A percentile compares a stretch with the other conserved stretches of the same genome.
phyloP scores from a whole-genome alignment of 2,888 invertebrate species.

The Macaria notata region DNA sequence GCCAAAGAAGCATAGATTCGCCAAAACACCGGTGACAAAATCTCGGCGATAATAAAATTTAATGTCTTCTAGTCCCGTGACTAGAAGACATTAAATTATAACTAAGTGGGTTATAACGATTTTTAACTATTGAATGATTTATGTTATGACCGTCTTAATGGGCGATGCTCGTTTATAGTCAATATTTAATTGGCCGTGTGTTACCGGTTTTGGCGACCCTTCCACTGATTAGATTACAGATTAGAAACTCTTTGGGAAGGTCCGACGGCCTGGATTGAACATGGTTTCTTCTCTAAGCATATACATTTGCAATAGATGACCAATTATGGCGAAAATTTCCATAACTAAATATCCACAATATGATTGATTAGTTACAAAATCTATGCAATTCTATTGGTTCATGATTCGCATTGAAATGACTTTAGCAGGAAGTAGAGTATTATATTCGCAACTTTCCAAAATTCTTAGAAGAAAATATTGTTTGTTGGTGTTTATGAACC shows the following conservation, averaged over 20 bases:
- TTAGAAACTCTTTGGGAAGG: conserved; percentile 13
- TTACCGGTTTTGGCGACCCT: conserved; percentile 44
- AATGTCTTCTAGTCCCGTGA: conserved; percentile 47
- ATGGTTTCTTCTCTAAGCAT: conserved; percentile 9
- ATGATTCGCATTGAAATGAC: too few species aligned
- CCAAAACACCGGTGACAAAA: conserved; percentile 54
- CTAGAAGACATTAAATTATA: too few species aligned
- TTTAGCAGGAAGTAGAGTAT: too few species aligned
- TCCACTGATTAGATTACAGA: neutral
- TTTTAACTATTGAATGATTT: conserved; percentile 59
- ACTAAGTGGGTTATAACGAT: conserved; percentile 52
- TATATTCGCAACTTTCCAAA: too few species aligned
- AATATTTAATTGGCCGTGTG: conserved; percentile 54
- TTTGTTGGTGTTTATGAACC: too few species aligned
- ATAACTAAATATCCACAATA: too few species aligned
- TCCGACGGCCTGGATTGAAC: conserved; percentile 7
- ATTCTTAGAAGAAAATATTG: too few species aligned
- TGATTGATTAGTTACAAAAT: too few species aligned
- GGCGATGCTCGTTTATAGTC: conserved; percentile 47
- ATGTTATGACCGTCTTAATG: conserved; percentile 56
- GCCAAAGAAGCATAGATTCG: conserved; percentile 34
- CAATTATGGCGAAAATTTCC: too few species aligned
- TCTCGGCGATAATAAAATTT: conserved; percentile 62
- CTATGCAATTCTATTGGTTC: too few species aligned
- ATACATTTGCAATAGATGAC: neutral